Base-by-base conservation (phyloP, 2,888 invertebrate species). In the Deroplatys truncata region DNA sequence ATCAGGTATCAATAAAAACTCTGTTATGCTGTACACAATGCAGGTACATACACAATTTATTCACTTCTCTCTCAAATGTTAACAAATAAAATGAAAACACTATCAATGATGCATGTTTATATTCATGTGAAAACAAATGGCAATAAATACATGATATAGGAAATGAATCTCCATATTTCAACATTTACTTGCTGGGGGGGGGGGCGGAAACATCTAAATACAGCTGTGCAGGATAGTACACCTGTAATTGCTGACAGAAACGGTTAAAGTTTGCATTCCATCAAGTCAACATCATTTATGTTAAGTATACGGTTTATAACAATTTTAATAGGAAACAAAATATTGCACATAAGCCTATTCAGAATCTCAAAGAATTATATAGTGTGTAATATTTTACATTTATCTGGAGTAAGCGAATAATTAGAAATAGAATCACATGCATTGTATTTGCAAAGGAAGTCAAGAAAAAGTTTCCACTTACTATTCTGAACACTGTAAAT, bases 71-170 rank as follows among this genome's bases (percentile, higher is more conserved):
- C 87, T 87, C 87, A 87, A 87, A 20, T 87, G 83, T 87, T 87
- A 87, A 87, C 87, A 87, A 87, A 87, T 82, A 83, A 87, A 87
- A 83, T 87, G 43, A 87, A 83, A 87, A 35, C 20, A 87, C 35
- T 20, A 35, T 87, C 35, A 87, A 31, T 87, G 83, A 87, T 35
- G 83, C 28, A 87, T n/a, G 56, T 35, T 82, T 28, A 87, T 82
- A 87, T 82, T 87, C n/a, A 83, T 87, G 87, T 83, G 83, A 87
- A 87, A 87, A 87, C 82, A 87, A 87, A 87, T 87, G 87, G 87
- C 43, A 87, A 87, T 87, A 87, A 87, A 87, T 87, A 87, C 43
- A 87, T 87, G 87, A 87, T 72, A 87, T 82, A 82, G 87, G 87
- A 87, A 86, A 86, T 29, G 28, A 35, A 35, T 85, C 35, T 35